phyloP scores from a whole-genome alignment of 2,888 invertebrate species.

The Encarsia formosa region DNA sequence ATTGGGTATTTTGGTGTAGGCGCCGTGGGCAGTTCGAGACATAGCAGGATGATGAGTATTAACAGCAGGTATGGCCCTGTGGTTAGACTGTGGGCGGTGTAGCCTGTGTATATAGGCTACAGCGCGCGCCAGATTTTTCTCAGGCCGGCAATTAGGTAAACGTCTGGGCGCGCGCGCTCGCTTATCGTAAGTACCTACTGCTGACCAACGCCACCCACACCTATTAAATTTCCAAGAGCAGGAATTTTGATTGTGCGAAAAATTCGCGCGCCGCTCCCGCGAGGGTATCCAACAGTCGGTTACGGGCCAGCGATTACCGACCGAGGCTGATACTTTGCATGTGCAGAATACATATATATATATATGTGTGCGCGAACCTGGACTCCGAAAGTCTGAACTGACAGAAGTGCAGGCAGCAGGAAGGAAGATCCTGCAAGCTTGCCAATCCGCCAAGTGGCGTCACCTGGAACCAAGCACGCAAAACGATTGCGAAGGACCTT shows the following conservation, averaged over 20 bases:
- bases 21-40: background rate
- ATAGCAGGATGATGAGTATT: background rate
- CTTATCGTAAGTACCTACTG: constrained; percentile 35
- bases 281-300: constrained; percentile 22
- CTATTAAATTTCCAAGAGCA: no score
- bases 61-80: constrained; percentile 14
- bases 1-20: no score
- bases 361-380: no score
- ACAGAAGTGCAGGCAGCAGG: constrained; percentile 26
- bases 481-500: background rate
- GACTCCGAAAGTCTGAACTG: no score
- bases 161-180: constrained; percentile 38
- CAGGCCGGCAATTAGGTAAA: constrained; percentile 53
- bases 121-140: constrained; percentile 50
- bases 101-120: constrained; percentile 50
- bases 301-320: constrained; percentile 34
- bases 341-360: no score
- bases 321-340: constrained; percentile 31
- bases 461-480: constrained; percentile 33
- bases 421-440: constrained; percentile 30
- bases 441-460: constrained; percentile 45
- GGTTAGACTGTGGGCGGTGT: constrained; percentile 23
- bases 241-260: no score
- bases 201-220: background rate
- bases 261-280: no score